Conservation (phyloP, 2,113 vertebrate genomes). For the Tetrao urogallus region DNA sequence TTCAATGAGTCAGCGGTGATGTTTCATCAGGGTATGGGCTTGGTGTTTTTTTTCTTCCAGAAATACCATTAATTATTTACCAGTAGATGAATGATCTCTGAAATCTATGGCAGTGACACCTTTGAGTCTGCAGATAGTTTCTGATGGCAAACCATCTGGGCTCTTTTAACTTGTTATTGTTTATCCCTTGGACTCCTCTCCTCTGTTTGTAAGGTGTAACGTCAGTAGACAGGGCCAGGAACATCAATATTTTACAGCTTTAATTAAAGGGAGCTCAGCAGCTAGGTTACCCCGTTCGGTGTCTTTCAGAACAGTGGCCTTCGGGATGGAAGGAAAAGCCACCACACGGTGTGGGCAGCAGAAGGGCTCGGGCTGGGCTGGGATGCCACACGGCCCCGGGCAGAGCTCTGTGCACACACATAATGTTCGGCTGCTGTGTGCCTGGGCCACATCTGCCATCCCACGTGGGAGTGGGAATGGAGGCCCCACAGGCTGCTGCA, state of each 20-base stretch:
- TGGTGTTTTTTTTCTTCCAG: slow-evolving; percentile 50
- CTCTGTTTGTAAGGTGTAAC: slow-evolving; percentile 69
- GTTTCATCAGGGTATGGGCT: slow-evolving; percentile 40
- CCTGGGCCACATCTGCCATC: no score
- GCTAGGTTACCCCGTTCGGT: background rate
- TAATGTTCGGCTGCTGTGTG: no score
- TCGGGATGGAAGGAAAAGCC: background rate
- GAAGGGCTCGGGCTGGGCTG: fast-evolving
- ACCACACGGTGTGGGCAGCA: fast-evolving
- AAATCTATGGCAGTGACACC: slow-evolving; percentile 68
- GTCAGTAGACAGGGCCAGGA: slow-evolving; percentile 67
- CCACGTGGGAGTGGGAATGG: fast-evolving
- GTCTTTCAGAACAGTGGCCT: background rate
- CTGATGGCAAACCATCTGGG: slow-evolving; percentile 75
- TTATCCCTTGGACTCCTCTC: slow-evolving; percentile 67
- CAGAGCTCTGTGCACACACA: background rate
- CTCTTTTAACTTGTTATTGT: slow-evolving; percentile 65
- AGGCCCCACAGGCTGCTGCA: fast-evolving
- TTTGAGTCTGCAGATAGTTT: slow-evolving; percentile 56
- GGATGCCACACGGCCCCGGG: background rate
- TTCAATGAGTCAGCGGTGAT: slow-evolving; percentile 5
- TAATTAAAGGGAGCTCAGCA: slow-evolving; percentile 71
- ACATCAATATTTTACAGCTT: slow-evolving; percentile 82
- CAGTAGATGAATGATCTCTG: slow-evolving; percentile 60
- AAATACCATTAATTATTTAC: slow-evolving; percentile 77